phyloP scores from a whole-genome alignment of 1,140 invertebrate species.

The Saccostrea cuccullata region DNA sequence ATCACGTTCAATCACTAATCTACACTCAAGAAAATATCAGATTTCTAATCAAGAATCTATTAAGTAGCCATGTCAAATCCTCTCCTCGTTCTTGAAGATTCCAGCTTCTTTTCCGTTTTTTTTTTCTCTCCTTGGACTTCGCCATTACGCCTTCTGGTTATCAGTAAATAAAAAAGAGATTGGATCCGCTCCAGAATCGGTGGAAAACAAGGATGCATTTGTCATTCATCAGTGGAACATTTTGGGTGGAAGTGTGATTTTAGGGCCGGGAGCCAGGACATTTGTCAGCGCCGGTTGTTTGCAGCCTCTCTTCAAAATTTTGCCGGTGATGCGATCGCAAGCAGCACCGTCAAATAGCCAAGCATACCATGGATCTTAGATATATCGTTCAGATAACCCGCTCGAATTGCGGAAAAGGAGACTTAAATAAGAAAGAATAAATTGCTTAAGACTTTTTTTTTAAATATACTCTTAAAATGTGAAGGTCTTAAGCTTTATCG shows the following conservation, averaged over 20 bases:
- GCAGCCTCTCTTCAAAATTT: neutral
- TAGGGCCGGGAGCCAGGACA: neutral
- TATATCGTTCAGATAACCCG: neutral
- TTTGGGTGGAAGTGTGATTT: neutral
- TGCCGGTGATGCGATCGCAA: neutral
- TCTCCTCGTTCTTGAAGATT: neutral
- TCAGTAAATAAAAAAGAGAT: neutral
- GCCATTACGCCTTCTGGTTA: neutral
- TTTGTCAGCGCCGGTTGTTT: neutral
- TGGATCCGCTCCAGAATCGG: constrained; percentile 2
- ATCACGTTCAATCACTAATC: neutral
- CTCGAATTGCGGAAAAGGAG: constrained; percentile 17
- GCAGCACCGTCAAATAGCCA: neutral
- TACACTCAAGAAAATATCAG: neutral
- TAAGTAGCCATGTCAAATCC: constrained; percentile 12
- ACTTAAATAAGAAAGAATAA: constrained; percentile 25
- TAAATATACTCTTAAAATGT: neutral
- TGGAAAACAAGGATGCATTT: neutral
- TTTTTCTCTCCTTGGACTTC: neutral
- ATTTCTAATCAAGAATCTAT: neutral
- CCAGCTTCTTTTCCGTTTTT: neutral
- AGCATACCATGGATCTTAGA: constrained; percentile 1
- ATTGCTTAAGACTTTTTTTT: neutral
- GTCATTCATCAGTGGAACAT: neutral
- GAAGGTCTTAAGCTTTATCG: neutral